phyloP scores from a whole-genome alignment of 35 echinoderm and acorn worm genomes.

The Patiria miniata region DNA sequence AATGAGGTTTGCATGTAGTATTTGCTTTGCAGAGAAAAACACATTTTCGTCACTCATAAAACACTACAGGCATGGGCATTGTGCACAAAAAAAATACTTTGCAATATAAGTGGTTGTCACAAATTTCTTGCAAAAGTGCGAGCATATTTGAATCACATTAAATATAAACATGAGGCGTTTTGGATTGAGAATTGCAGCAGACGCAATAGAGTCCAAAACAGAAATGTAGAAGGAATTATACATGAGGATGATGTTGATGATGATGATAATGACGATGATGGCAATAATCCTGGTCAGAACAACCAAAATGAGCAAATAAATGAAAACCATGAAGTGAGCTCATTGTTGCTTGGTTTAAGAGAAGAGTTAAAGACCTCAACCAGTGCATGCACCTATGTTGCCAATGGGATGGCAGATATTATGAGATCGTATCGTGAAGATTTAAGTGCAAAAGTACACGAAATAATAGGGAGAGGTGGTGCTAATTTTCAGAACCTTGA shows the following conservation, averaged over 20 bases:
- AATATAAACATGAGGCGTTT: not conserved
- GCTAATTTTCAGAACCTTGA: not conserved
- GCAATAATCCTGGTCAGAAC: not conserved
- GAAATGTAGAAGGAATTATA: not conserved
- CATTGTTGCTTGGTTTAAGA: not conserved
- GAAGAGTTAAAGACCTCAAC: not conserved
- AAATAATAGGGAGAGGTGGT: not conserved
- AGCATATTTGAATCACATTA: not conserved
- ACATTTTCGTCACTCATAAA: not conserved
- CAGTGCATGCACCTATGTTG: not conserved
- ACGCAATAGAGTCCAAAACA: not conserved
- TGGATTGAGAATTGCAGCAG: not conserved
- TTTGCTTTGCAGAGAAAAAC: not conserved
- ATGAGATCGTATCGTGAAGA: not conserved
- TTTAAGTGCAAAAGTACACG: not conserved
- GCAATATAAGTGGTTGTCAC: not conserved
- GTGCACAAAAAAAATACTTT: not conserved
- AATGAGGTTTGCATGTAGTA: not conserved
- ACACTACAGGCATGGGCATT: not conserved
- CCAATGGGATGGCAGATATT: not conserved
- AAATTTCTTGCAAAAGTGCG: not conserved
- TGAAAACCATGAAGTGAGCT: not conserved
- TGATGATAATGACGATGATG: not conserved
- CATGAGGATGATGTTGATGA: not conserved
- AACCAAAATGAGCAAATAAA: not conserved